Evolutionary conservation across 2,113 vertebrate genomes (phyloP).

Genomic region (Pangasianodon gigas): DNA sequence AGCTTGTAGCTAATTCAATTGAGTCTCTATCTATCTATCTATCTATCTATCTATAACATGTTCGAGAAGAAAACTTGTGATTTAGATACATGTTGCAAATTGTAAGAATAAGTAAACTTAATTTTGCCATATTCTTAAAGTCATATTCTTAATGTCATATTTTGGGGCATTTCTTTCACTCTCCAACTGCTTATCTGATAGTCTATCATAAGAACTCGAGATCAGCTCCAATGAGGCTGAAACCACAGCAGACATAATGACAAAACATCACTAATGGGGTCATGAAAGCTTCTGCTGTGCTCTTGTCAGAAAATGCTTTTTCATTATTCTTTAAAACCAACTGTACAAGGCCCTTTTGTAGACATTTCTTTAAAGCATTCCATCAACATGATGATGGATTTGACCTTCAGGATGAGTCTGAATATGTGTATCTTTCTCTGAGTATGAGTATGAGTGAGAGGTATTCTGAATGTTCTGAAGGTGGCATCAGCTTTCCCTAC

Average conservation of each 20-base stretch:
- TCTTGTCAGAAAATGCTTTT: slow-evolving; percentile 24
- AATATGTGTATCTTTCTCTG: slow-evolving; percentile 3
- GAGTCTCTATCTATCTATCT: neutral
- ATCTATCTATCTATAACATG: neutral
- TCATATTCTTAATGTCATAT: neutral
- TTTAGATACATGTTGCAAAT: neutral
- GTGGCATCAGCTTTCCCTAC: neutral
- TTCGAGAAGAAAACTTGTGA: neutral
- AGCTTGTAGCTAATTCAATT: neutral
- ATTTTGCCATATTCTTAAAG: neutral
- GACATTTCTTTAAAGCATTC: slow-evolving; percentile 31
- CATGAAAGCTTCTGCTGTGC: slow-evolving; percentile 26
- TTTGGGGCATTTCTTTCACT: neutral
- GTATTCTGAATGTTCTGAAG: neutral
- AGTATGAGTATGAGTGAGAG: neutral
- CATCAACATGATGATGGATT: slow-evolving; percentile 37
- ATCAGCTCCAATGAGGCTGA: slow-evolving; percentile 15
- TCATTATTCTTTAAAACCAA: neutral
- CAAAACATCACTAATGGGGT: neutral
- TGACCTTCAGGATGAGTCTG: slow-evolving; percentile 31
- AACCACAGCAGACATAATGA: slow-evolving; percentile 9
- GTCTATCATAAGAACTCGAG: slow-evolving; percentile 1
- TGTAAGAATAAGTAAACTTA: neutral
- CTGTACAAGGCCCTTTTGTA: slow-evolving; percentile 13
- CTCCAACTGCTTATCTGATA: neutral